Evolutionary conservation across 2,797 vertebrate species (phyloP).

Genomic region (Meriones psammophilus): DNA sequence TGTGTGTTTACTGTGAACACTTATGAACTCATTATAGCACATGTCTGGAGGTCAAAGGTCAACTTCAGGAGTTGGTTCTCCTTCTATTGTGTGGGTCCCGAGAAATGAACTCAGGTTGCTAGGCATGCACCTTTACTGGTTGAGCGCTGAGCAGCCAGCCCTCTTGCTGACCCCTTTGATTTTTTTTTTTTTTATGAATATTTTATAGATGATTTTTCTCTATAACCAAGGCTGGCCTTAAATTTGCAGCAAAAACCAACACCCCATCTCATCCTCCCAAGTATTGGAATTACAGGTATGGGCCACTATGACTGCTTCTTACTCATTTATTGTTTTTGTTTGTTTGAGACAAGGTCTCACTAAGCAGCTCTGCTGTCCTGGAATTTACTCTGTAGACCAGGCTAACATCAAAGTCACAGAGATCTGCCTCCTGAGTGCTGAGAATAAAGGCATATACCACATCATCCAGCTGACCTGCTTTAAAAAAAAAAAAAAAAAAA

Average conservation of each 20-base stretch:
- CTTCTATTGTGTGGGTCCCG: background rate
- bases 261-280: background rate
- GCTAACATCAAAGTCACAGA: background rate
- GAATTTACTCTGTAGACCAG: background rate
- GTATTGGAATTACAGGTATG: background rate
- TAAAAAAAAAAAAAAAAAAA: constrained; percentile 37
- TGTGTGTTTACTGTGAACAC: background rate
- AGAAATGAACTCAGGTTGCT: background rate
- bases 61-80: background rate
- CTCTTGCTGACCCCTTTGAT: background rate
- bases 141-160: background rate
- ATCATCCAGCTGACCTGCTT: background rate
- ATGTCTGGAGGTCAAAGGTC: background rate
- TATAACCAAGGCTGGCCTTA: background rate
- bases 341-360: background rate
- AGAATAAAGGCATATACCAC: too few species aligned
- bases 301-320: background rate
- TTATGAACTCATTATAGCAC: background rate
- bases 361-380: background rate
- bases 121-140: background rate
- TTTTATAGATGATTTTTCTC: background rate
- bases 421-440: background rate
- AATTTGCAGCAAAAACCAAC: background rate
- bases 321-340: background rate
- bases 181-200: background rate